Percentiles rank a stretch among this genome's conserved stretches.
These are phyloP conservation scores for Pangasius macronema DNA, from an alignment of 2,797 vertebrate species.

Conservation along the genomic window DNA sequence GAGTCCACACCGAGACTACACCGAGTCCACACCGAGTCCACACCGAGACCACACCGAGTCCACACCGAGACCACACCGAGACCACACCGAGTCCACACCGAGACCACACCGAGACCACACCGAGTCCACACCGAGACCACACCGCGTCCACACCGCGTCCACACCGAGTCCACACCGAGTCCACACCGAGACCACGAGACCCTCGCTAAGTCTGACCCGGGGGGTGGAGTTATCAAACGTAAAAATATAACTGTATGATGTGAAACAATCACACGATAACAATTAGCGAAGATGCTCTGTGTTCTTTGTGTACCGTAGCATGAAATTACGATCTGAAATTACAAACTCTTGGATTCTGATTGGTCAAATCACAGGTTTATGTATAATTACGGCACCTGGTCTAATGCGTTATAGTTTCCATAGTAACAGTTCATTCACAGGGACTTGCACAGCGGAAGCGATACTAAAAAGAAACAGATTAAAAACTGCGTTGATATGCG, in stretches of 20 bases:
- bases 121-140: constrained; percentile 49
- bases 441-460: not conserved
- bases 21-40: too few relatives aligned
- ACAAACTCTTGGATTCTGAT: not conserved
- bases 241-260: not conserved
- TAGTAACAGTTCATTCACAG: not conserved
- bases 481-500: not conserved
- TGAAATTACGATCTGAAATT: not conserved
- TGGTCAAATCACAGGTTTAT: not conserved
- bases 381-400: not conserved
- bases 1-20: constrained; percentile 52
- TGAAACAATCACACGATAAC: not conserved
- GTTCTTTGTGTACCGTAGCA: not conserved
- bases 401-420: not conserved
- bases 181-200: constrained; percentile 31
- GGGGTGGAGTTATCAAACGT: too few relatives aligned
- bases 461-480: not conserved
- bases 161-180: constrained; percentile 41
- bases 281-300: too few relatives aligned
- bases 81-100: constrained; percentile 51
- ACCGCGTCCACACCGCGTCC: constrained; percentile 34
- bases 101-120: constrained; percentile 59
- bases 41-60: constrained; percentile 51
- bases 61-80: too few relatives aligned
- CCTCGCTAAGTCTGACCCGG: not conserved